phyloP scores from a whole-genome alignment of 2,888 invertebrate genomes.

The Mellilla xanthometata region DNA sequence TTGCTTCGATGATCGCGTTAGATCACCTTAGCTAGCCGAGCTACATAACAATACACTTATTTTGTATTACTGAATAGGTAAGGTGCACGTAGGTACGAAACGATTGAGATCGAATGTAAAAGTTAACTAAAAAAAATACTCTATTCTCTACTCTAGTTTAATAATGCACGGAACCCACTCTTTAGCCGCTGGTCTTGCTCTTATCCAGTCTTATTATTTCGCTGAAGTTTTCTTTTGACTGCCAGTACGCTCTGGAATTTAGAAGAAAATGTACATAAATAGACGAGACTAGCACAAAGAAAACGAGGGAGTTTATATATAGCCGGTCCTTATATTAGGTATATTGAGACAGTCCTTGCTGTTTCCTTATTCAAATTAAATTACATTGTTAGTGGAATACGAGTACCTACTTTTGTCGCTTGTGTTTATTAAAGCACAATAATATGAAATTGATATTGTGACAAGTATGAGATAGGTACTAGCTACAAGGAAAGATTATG shows the following conservation, averaged over 20 bases:
- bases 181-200: too few species aligned
- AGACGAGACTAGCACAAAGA: conserved; percentile 7
- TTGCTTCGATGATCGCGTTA: too few species aligned
- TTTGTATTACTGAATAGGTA: too few species aligned
- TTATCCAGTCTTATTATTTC: conserved; percentile 4
- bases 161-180: not conserved
- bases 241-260: conserved; percentile 5
- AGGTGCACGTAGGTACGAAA: too few species aligned
- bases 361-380: conserved; percentile 11
- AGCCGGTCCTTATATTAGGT: conserved; percentile 4
- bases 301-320: not conserved
- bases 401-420: not conserved
- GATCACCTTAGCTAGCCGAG: too few species aligned
- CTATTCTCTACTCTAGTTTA: too few species aligned
- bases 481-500: too few species aligned
- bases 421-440: not conserved
- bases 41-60: too few species aligned
- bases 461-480: too few species aligned
- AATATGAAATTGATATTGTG: too few species aligned
- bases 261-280: conserved; percentile 11
- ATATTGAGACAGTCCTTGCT: conserved; percentile 2
- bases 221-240: conserved; percentile 11
- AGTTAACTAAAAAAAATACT: too few species aligned
- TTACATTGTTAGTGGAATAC: conserved; percentile 3
- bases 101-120: too few species aligned